Evolutionary conservation across 2,113 vertebrate species (phyloP).

Genomic region (Oncorhynchus gorbuscha): DNA sequence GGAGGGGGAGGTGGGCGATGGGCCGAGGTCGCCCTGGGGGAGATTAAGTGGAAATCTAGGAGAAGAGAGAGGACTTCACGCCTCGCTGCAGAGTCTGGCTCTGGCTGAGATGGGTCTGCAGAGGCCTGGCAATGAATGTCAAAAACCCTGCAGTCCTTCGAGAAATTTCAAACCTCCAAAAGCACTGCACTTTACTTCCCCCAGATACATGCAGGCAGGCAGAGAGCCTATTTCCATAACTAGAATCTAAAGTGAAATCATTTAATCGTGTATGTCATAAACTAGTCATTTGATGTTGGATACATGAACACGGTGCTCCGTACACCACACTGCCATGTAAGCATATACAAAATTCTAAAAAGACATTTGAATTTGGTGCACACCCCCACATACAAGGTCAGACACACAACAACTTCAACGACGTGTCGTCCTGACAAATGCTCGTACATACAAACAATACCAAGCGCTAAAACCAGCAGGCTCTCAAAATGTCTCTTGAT

Average conservation of each 20-base stretch:
- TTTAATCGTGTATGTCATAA: neutral
- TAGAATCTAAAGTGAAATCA: neutral
- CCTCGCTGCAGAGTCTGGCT: constrained; percentile 39
- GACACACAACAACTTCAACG: constrained; percentile 14
- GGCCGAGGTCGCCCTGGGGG: constrained; percentile 41
- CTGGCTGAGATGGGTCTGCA: constrained; percentile 47
- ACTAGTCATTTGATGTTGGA: neutral
- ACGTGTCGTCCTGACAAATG: constrained; percentile 49
- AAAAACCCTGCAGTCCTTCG: constrained; percentile 46
- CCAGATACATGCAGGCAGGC: constrained; percentile 32
- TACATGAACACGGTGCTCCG: neutral
- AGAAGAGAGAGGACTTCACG: constrained; percentile 33
- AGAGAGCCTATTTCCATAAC: constrained; percentile 19
- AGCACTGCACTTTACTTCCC: constrained; percentile 46
- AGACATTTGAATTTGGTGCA: neutral
- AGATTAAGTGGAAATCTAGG: constrained; percentile 55
- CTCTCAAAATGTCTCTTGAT: constrained; percentile 15
- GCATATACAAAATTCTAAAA: neutral
- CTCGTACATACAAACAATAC: constrained; percentile 36
- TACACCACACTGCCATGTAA: constrained; percentile 18
- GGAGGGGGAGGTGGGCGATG: constrained; percentile 42
- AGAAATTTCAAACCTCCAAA: constrained; percentile 32
- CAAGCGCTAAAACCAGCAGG: constrained; percentile 36
- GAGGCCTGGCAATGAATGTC: constrained; percentile 52
- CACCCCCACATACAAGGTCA: neutral